Percentiles rank a stretch among this genome's conserved stretches.
Evolutionary conservation across 2,888 invertebrate species (phyloP).

Genomic region (Aphidoletes aphidimyza): DNA sequence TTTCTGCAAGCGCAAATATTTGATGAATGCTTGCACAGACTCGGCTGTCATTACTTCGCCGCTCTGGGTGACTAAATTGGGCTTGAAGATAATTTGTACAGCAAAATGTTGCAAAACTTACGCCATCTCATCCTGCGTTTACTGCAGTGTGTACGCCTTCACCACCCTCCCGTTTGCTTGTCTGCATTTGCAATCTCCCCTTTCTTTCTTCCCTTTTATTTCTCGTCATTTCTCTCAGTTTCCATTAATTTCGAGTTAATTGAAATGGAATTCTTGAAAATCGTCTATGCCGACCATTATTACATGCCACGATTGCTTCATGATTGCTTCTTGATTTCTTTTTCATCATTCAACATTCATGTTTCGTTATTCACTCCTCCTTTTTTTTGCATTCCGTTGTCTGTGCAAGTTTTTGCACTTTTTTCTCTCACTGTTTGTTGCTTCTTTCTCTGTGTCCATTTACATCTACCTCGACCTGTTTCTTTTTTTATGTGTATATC

Average conservation of each 20-base stretch:
- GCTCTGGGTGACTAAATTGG: no score
- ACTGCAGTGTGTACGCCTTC: no score
- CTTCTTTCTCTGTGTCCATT: neutral
- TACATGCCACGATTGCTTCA: slow-evolving; percentile 34
- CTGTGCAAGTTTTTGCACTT: neutral
- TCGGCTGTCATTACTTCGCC: no score
- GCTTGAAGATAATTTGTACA: no score
- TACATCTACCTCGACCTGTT: neutral
- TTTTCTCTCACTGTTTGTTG: neutral
- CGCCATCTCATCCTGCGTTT: no score
- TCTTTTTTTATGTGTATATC: neutral
- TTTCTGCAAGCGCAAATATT: no score
- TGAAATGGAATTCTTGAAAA: slow-evolving; percentile 34
- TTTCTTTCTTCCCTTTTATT: neutral
- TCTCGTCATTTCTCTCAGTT: neutral
- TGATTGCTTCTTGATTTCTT: slow-evolving; percentile 36
- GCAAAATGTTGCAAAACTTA: no score
- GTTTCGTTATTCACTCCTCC: neutral
- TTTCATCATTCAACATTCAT: slow-evolving; percentile 30
- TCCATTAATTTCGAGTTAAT: slow-evolving; percentile 25
- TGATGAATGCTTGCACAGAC: no score
- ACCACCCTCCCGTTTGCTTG: no score
- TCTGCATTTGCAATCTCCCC: neutral
- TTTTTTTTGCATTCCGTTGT: neutral
- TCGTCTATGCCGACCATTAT: neutral